A percentile compares a stretch with the other conserved stretches of the same genome.
Evolutionary conservation across 1,140 invertebrate genomes (phyloP).

Genomic region (Drosophila tropicalis): DNA sequence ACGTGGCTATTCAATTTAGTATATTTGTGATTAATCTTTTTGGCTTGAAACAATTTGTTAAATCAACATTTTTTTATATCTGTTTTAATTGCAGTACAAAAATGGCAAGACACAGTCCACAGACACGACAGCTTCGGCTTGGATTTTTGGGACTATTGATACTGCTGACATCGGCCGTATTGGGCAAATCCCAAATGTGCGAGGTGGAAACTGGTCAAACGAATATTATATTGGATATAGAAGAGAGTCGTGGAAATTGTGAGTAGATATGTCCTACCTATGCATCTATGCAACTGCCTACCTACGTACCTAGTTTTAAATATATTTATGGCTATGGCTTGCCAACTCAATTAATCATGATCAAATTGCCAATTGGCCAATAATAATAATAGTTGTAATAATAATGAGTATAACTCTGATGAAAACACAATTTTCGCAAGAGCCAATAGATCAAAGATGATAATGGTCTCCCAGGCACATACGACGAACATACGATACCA

Average conservation of each 20-base stretch:
- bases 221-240: constrained; percentile 94
- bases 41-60: constrained; percentile 12
- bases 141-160: constrained; percentile 54
- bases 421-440: constrained; percentile 18
- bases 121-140: constrained; percentile 33
- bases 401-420: constrained; percentile 14
- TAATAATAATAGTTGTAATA: constrained; percentile 12
- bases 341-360: constrained; percentile 23
- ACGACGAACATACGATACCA: constrained; percentile 9
- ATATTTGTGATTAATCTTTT: not conserved
- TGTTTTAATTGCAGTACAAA: constrained; percentile 50
- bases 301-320: not conserved
- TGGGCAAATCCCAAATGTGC: constrained; percentile 81
- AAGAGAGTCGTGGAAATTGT: constrained; percentile 93
- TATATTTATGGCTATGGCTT: constrained; percentile 2
- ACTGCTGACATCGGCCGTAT: constrained; percentile 61
- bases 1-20: not conserved
- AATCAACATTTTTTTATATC: constrained; percentile 18
- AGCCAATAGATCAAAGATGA: constrained; percentile 20
- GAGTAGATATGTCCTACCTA: constrained; percentile 85
- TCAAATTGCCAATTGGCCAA: constrained; percentile 18
- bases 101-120: constrained; percentile 48
- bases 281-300: no score
- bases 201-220: constrained; percentile 92
- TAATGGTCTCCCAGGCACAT: constrained; percentile 13